Conservation (phyloP, 2,888 invertebrate genomes). For the Sesia bembeciformis region DNA sequence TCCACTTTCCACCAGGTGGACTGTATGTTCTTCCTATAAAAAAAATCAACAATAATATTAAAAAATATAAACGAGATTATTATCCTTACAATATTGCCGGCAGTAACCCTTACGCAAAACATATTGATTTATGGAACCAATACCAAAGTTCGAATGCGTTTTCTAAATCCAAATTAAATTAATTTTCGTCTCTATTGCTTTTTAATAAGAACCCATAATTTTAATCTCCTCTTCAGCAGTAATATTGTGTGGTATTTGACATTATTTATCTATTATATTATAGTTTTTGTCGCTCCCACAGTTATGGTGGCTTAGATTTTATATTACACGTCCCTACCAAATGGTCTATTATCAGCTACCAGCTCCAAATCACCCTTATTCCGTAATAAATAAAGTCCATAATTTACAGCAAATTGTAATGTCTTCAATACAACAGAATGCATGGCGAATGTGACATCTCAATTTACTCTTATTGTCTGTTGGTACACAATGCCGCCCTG, state of each 20-base stretch:
- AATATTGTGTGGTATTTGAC: constrained; percentile 35
- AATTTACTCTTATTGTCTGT: constrained; percentile 60
- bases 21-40: too few relatives aligned
- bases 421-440: constrained; percentile 22
- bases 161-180: too few relatives aligned
- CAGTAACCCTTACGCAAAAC: constrained; percentile 21
- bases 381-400: neutral
- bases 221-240: neutral
- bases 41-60: too few relatives aligned
- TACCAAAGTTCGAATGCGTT: neutral
- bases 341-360: neutral
- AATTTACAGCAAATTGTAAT: neutral
- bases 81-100: too few relatives aligned
- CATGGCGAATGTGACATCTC: constrained; percentile 60
- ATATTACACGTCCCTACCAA: neutral
- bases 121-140: constrained; percentile 19
- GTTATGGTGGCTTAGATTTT: constrained; percentile 17
- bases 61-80: too few relatives aligned
- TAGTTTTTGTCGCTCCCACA: constrained; percentile 39
- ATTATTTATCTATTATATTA: constrained; percentile 52
- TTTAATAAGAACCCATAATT: neutral
- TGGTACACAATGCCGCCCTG: constrained; percentile 20
- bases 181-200: too few relatives aligned
- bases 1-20: too few relatives aligned
- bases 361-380: neutral